Conservation (phyloP, 2,113 vertebrate species). For the Gnathonemus longibarbis region DNA sequence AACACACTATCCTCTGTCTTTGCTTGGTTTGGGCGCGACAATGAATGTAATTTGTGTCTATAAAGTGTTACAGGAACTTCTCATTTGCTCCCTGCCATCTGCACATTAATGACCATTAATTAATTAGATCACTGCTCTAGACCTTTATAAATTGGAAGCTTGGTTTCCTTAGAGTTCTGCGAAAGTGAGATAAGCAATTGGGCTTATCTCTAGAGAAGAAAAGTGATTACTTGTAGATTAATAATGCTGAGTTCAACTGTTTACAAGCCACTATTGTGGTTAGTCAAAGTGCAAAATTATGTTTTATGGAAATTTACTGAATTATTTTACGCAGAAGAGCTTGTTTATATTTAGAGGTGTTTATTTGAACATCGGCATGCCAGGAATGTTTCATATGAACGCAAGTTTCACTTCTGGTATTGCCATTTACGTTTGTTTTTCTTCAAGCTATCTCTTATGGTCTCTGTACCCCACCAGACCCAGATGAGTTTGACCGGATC, state of each 20-base stretch:
- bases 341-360: neutral
- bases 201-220: neutral
- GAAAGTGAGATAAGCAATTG: neutral
- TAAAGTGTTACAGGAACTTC: neutral
- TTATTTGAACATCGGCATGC: neutral
- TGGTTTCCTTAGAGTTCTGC: neutral
- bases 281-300: neutral
- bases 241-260: neutral
- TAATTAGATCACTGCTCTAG: too few relatives aligned
- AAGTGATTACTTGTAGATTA: neutral
- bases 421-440: neutral
- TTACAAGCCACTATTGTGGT: neutral
- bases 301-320: neutral
- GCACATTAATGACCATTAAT: neutral
- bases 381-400: neutral
- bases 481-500: constrained; percentile 91
- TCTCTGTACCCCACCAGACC: constrained; percentile 61
- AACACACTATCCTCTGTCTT: neutral
- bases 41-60: neutral
- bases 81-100: neutral
- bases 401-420: neutral
- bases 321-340: neutral
- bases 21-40: neutral
- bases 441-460: too few relatives aligned
- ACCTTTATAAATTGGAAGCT: neutral